These are phyloP conservation scores for Sorex fumeus DNA, from an alignment of 2,113 vertebrate species.

Conservation along the genomic window DNA sequence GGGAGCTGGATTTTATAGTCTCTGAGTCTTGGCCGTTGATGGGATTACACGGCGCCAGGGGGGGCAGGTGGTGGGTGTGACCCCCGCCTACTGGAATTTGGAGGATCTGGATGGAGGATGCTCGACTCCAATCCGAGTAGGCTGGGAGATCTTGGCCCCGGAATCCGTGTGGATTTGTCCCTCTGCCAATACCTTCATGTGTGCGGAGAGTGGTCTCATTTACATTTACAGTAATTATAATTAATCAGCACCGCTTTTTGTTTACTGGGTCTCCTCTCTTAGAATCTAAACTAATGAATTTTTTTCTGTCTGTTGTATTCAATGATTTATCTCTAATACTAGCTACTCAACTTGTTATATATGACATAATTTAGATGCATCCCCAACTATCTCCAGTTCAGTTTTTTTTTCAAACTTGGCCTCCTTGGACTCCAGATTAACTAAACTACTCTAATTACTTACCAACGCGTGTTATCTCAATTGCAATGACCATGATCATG, in stretches of 20 bases:
- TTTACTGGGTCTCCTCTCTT: not conserved
- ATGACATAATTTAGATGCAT: conserved; percentile 7
- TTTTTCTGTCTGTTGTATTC: not conserved
- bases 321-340: not conserved
- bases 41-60: too few relatives aligned
- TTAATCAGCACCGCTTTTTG: not conserved
- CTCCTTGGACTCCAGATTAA: not conserved
- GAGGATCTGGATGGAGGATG: too few relatives aligned
- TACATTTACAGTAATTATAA: not conserved
- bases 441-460: not conserved
- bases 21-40: too few relatives aligned
- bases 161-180: too few relatives aligned
- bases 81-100: too few relatives aligned
- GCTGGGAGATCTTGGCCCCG: too few relatives aligned
- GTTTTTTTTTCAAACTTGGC: not conserved
- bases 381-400: not conserved
- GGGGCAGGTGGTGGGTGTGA: too few relatives aligned
- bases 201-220: too few relatives aligned
- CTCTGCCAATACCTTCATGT: too few relatives aligned
- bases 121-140: too few relatives aligned
- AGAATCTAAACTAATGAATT: not conserved
- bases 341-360: not conserved
- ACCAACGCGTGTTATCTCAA: not conserved
- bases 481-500: not conserved
- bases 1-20: too few relatives aligned